phyloP scores from a whole-genome alignment of 2,888 invertebrate genomes.

The Selenia dentaria region DNA sequence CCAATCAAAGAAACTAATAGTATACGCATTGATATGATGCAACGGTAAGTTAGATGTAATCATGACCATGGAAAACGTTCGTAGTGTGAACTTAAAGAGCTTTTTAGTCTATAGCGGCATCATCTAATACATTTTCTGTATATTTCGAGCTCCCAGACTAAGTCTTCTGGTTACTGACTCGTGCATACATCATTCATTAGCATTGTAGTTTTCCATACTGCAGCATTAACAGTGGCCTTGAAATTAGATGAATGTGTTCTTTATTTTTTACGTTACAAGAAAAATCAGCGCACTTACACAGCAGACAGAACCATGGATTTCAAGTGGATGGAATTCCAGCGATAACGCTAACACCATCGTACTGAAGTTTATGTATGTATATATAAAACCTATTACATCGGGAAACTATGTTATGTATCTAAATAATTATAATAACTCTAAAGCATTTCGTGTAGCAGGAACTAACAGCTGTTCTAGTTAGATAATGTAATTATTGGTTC shows the following conservation, averaged over 20 bases:
- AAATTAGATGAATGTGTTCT: conserved; percentile 55
- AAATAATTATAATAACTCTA: no score
- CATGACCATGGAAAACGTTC: conserved; percentile 56
- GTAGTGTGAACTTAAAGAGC: conserved; percentile 70
- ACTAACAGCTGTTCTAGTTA: no score
- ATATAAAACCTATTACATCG: no score
- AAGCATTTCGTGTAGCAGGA: no score
- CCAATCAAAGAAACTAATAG: conserved; percentile 28
- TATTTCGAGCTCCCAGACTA: conserved; percentile 56
- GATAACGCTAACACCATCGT: no score
- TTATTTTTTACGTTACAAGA: conserved; percentile 46
- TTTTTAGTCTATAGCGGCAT: conserved; percentile 77
- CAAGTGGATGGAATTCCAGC: conserved; percentile 11
- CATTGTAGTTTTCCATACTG: conserved; percentile 67
- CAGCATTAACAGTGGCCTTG: conserved; percentile 61
- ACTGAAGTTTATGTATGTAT: no score
- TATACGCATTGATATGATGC: conserved; percentile 66
- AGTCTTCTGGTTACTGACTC: conserved; percentile 61
- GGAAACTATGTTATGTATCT: no score
- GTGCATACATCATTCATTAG: conserved; percentile 63
- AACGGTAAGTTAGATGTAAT: conserved; percentile 80
- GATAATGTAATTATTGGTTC: not conserved
- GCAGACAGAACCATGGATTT: conserved; percentile 11
- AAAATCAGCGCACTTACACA: conserved; percentile 9
- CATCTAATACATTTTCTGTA: conserved; percentile 64